phyloP scores from a whole-genome alignment of 2,888 invertebrate species.

The Fabriciana adippe region DNA sequence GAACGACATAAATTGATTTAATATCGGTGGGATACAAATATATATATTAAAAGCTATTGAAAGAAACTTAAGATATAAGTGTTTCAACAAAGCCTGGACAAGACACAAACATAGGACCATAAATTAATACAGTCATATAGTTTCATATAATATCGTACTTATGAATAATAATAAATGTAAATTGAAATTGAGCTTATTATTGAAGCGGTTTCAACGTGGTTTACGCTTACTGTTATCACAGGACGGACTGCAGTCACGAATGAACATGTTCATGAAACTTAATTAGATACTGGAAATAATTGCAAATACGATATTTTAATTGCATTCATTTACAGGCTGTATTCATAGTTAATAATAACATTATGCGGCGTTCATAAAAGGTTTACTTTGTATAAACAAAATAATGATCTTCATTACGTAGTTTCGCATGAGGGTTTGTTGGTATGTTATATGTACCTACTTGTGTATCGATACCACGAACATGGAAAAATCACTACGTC shows the following conservation, averaged over 20 bases:
- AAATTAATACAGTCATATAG: no score
- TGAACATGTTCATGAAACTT: constrained; percentile 31
- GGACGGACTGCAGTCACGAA: constrained; percentile 29
- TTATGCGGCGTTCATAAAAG: neutral
- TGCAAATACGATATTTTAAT: constrained; percentile 31
- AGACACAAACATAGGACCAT: no score
- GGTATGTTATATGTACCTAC: no score
- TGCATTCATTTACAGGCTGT: constrained; percentile 20
- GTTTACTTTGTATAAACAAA: neutral
- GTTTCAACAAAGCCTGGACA: no score
- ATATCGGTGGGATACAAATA: no score
- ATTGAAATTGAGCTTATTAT: constrained; percentile 26
- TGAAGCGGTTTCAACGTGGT: constrained; percentile 20
- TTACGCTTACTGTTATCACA: constrained; percentile 26
- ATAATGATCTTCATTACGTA: no score
- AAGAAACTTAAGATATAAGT: no score
- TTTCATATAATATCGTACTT: no score
- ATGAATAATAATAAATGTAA: constrained; percentile 6
- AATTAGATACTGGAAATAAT: constrained; percentile 33
- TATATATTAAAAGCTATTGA: no score
- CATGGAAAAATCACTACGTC: neutral
- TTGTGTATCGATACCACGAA: no score
- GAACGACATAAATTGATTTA: no score
- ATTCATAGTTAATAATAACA: constrained; percentile 10
- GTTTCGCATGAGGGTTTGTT: no score